These are phyloP conservation scores for Agrenia bidenticulata DNA, from an alignment of 2,888 invertebrate genomes.

Conservation along the genomic window DNA sequence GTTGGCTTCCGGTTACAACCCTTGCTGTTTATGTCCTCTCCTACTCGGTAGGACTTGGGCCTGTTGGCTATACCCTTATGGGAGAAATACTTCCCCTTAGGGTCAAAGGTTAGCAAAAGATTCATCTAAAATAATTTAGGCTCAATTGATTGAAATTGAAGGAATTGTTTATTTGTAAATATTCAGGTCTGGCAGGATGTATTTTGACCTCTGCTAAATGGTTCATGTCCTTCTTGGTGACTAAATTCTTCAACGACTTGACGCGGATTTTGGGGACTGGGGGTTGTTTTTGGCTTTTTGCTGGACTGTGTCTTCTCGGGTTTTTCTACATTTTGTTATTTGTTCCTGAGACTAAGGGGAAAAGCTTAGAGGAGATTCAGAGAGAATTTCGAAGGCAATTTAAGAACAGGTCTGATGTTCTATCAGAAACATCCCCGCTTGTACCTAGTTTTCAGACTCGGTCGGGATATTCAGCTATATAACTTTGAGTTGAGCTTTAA, in stretches of 20 bases:
- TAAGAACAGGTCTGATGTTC: too few relatives aligned
- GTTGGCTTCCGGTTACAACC: conserved; percentile 64
- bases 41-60: conserved; percentile 66
- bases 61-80: conserved; percentile 63
- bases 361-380: conserved; percentile 36
- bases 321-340: conserved; percentile 31
- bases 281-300: conserved; percentile 39
- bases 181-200: conserved; percentile 38
- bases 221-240: conserved; percentile 32
- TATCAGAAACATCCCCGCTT: too few relatives aligned
- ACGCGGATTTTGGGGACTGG: conserved; percentile 20
- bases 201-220: conserved; percentile 36
- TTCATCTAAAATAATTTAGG: too few relatives aligned
- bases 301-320: conserved; percentile 36
- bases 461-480: too few relatives aligned
- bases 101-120: conserved; percentile 25
- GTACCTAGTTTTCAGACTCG: too few relatives aligned
- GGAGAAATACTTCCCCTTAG: conserved; percentile 36
- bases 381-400: conserved; percentile 16
- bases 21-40: conserved; percentile 65
- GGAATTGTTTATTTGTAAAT: background rate
- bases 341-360: conserved; percentile 46
- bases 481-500: too few relatives aligned
- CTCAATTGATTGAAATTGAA: too few relatives aligned
- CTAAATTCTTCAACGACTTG: conserved; percentile 36